Conservation (phyloP, 2,888 invertebrate genomes). For the Chironomus tentans region DNA sequence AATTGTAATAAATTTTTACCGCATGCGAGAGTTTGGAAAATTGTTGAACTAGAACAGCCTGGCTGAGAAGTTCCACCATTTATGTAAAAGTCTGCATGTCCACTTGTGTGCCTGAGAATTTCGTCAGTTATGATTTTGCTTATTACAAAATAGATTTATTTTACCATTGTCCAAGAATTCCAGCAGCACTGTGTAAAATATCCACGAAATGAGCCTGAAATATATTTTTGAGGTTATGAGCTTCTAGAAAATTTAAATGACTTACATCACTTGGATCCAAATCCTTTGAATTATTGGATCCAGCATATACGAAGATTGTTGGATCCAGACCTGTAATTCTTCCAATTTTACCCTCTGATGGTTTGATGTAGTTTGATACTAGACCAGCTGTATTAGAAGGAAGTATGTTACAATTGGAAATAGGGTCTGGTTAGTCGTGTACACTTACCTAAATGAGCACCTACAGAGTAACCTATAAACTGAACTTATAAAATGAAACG, state of each 20-base stretch:
- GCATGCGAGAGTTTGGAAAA: slow-evolving; percentile 77
- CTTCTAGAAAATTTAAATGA: slow-evolving; percentile 61
- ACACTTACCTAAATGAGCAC: background rate
- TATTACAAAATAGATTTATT: too few relatives aligned
- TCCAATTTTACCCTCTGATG: slow-evolving; percentile 64
- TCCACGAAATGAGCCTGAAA: slow-evolving; percentile 6
- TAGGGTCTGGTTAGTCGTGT: too few relatives aligned
- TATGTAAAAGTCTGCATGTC: slow-evolving; percentile 62
- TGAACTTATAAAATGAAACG: background rate
- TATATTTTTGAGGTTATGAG: background rate
- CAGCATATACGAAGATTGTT: slow-evolving; percentile 78
- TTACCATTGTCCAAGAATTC: slow-evolving; percentile 85
- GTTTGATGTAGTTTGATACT: slow-evolving; percentile 62
- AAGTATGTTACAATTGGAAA: background rate
- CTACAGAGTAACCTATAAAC: background rate
- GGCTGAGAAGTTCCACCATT: slow-evolving; percentile 82
- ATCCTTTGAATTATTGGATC: slow-evolving; percentile 68
- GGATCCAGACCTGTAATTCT: slow-evolving; percentile 80
- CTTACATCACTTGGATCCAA: slow-evolving; percentile 62
- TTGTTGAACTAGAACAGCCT: slow-evolving; percentile 70
- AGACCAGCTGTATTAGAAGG: background rate
- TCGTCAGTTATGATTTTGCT: too few relatives aligned
- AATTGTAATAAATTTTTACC: background rate
- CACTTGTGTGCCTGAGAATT: too few relatives aligned
- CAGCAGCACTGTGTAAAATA: slow-evolving; percentile 73